Base-by-base conservation (phyloP, 35 echinoderm and acorn worm genomes). In the Hemicentrotus pulcherrimus region DNA sequence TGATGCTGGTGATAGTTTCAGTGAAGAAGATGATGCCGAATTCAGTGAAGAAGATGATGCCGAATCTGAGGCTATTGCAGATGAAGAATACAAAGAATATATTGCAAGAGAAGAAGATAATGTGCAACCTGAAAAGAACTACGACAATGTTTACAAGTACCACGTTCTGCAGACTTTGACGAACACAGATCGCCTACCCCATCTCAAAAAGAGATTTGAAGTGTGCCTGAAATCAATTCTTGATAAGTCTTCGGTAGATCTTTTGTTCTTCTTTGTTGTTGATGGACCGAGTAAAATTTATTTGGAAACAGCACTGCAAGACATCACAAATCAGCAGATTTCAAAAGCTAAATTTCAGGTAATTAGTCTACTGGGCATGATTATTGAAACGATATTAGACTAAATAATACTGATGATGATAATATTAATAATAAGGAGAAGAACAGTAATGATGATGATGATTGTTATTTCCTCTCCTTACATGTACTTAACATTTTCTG, bases 181-280 rank as follows among this genome's bases (percentile, higher is more conserved):
- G 18, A 99, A 99, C 93, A 95, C 97, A 2, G 61, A 97, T 46
- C 96, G 88, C 91, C 96, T 96, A 47, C 96, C 96, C 4, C 95
- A 99, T 92, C 85, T 99, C 58, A 97, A 97, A 86, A 96, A 92
- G 22, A 86, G 97, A 32, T 99, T 99, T 96, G 94, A 96, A 33
- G 96, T 94, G 6, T 97, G 97, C 46, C 95, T 94, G 16, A 97
- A 91, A 33, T 99, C 98, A 61, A 97, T 99, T 70, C 94, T 99
- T 46, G 92, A 91, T 30, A 95, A 95, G 52, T 58, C 98, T 8
- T 97, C 97, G 13, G 70, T 99, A 32, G 94, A 99, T 96, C 88
- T 99, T 32, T 95, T 98, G 47, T 99, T 99, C 65, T 99, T 99
- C 88, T 97, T 99, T 92, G 98, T 99, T 2, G 95, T 97, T 48